Percentiles rank a stretch among this genome's conserved stretches.
phyloP scores from a whole-genome alignment of 2,797 vertebrate species.

The Arnoldichthys spilopterus region DNA sequence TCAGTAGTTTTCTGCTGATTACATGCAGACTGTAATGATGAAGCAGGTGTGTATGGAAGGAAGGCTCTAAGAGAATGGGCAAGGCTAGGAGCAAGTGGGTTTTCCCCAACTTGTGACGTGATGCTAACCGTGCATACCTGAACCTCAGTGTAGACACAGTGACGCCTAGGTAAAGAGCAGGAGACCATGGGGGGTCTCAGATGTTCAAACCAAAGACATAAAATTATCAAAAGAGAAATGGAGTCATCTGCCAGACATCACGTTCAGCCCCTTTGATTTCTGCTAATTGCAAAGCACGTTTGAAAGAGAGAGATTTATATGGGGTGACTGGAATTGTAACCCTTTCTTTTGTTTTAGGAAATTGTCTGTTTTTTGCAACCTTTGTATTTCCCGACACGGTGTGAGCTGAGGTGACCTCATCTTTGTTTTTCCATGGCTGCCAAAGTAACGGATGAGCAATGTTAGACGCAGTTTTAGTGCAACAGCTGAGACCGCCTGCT shows the following conservation, averaged over 20 bases:
- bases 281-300: slow-evolving; percentile 47
- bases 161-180: slow-evolving; percentile 40
- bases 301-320: slow-evolving; percentile 25
- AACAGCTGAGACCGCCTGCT: slow-evolving; percentile 44
- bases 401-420: slow-evolving; percentile 34
- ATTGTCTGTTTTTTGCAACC: slow-evolving; percentile 17
- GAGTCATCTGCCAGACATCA: slow-evolving; percentile 33
- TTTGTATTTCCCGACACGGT: slow-evolving; percentile 23
- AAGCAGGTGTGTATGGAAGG: not conserved
- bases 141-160: slow-evolving; percentile 41
- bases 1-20: not conserved
- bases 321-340: slow-evolving; percentile 11
- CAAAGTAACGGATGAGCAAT: slow-evolving; percentile 46
- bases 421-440: slow-evolving; percentile 32
- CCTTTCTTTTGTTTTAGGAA: slow-evolving; percentile 44
- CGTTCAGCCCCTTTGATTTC: slow-evolving; percentile 33
- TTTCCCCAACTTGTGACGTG: slow-evolving; percentile 38
- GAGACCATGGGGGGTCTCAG: slow-evolving; percentile 24
- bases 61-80: not conserved
- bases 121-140: slow-evolving; percentile 28
- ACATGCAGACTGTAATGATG: slow-evolving; percentile 7
- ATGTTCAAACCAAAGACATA: slow-evolving; percentile 34
- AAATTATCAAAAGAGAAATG: slow-evolving; percentile 29
- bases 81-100: slow-evolving; percentile 24
- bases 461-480: slow-evolving; percentile 36